Evolutionary conservation across 2,797 vertebrate species (phyloP), one percentile per base, ranked within the genome.

Genomic region (Nyctibius grandis): DNA sequence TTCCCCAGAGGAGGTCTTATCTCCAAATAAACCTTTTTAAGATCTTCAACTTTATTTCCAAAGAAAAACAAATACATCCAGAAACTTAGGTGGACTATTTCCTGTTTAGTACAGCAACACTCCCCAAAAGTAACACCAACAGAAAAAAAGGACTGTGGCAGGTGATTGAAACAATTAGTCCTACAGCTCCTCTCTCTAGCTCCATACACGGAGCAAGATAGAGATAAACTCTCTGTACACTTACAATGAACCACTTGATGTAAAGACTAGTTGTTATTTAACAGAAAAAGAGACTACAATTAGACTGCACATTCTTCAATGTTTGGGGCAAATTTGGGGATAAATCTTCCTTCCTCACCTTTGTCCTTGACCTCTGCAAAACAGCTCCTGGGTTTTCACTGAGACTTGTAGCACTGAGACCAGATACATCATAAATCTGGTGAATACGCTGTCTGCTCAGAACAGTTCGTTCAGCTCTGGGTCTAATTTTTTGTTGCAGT

Each of bases 51-150:
- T 45, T 72, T 72, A 54, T 77, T 94, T 89, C 64, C 89, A 45
- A 90, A 96, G 74, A 85, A 95, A 95, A 92, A 67, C 81, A 95
- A 91, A 88, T 44, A 68, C n/a, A 67, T 76, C 13, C 59, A 93
- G 60, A 91, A 60, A 61, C 9, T 70, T 57, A 57, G 25, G 5
- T 18, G 8, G 50, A 64, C 48, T 74, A 44, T 75, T 95, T 96
- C 86, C 93, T 94, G 88, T 94, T 92, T 70, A 83, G 48, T 20
- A 83, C 8, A 85, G 6, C 6, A 86, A 36, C 60, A 65, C 23
- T 61, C 54, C 15, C 77, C 23, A 76, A 85, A 92, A 76, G 13
- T 73, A 82, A 33, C 51, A 75, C 29, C 65, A 63, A 63, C 16
- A 59, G 22, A 59, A 67, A 64, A 59, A 25, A 78, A 64, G 13